phyloP scores from a whole-genome alignment of 92 coral and sea anemone genomes.

The Epizoanthus stellaris region DNA sequence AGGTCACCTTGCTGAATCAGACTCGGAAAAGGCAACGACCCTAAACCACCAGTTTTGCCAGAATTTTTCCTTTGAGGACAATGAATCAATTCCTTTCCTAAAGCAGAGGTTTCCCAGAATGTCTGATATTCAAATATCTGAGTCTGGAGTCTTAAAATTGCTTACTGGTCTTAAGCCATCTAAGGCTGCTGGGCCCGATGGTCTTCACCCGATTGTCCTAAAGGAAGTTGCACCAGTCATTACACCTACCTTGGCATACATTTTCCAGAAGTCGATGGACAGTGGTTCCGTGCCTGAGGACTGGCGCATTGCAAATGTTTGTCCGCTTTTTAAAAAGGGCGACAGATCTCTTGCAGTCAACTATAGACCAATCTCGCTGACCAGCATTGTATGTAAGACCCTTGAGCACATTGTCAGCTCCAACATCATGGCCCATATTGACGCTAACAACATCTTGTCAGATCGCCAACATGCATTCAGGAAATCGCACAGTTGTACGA shows the following conservation, averaged over 20 bases:
- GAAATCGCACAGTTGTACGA: constrained; percentile 20
- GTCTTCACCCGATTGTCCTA: constrained; percentile 27
- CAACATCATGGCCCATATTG: constrained; percentile 15
- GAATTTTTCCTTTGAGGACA: constrained; percentile 44
- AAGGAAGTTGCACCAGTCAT: constrained; percentile 35
- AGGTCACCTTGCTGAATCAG: constrained; percentile 30
- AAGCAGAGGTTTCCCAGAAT: constrained; percentile 11
- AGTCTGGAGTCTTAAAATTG: constrained; percentile 13
- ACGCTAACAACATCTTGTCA: not conserved
- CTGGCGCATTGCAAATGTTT: constrained; percentile 48
- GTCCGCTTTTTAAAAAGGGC: constrained; percentile 42
- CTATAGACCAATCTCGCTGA: constrained; percentile 46
- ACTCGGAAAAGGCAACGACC: constrained; percentile 37
- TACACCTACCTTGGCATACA: constrained; percentile 22
- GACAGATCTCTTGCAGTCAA: constrained; percentile 43
- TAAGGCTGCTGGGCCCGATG: constrained; percentile 45
- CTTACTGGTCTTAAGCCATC: constrained; percentile 21
- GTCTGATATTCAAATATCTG: constrained; percentile 24
- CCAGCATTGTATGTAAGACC: constrained; percentile 23
- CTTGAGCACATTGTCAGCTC: constrained; percentile 37
- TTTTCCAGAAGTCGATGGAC: constrained; percentile 33
- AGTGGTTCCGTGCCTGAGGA: constrained; percentile 35
- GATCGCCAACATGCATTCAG: constrained; percentile 5
- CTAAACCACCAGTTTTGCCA: constrained; percentile 25
- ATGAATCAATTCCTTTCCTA: not conserved